Conservation (phyloP, 2,113 vertebrate genomes). For the Anoura caudifer region DNA sequence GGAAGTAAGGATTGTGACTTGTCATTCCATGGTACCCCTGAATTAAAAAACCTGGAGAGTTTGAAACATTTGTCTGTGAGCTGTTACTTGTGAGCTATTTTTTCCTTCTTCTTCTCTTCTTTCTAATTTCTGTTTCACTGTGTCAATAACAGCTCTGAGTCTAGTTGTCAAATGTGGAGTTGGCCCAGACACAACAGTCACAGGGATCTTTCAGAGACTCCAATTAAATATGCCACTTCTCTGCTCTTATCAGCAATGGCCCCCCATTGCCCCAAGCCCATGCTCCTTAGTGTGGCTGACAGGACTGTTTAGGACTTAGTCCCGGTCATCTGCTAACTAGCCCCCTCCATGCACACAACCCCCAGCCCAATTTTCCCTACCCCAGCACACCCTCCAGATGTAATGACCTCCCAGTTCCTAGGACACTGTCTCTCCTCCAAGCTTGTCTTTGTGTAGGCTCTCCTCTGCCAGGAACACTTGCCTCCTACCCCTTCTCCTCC, state of each 20-base stretch:
- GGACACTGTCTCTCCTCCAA: not conserved
- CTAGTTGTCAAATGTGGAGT: not conserved
- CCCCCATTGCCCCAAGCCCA: not conserved
- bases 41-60: not conserved
- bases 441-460: not conserved
- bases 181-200: not conserved
- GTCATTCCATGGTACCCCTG: not conserved
- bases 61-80: not conserved
- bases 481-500: not conserved
- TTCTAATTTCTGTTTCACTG: not conserved
- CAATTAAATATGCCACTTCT: not conserved
- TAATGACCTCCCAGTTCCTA: not conserved
- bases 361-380: not conserved
- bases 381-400: not conserved
- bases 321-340: not conserved
- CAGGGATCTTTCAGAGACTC: not conserved
- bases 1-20: not conserved
- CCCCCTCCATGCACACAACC: not conserved
- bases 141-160: not conserved
- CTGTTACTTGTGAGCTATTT: not conserved
- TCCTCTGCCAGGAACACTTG: not conserved
- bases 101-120: not conserved
- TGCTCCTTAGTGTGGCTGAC: not conserved
- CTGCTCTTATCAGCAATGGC: not conserved
- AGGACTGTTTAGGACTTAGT: not conserved